Base-by-base conservation (phyloP, 1,140 invertebrate genomes). In the Drosophila miranda region DNA sequence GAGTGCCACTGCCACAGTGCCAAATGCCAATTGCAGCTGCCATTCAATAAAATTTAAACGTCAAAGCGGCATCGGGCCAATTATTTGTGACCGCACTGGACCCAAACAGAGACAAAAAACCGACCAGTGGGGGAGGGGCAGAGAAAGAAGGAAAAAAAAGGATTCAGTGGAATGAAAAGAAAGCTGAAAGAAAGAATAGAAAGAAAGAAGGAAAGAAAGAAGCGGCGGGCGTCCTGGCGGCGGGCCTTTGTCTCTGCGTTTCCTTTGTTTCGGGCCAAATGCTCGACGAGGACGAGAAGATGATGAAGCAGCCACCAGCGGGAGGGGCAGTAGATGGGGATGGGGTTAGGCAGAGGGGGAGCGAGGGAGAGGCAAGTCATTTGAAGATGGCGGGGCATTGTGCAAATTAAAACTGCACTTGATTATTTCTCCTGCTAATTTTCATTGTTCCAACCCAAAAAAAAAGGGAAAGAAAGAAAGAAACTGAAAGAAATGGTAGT, bases 41-140 rank as follows among this genome's bases (percentile, higher is more conserved):
- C 80, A 83, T 83, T 83, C 80, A 84, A 83, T 83, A 83, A 83
- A 83, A 83, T 84, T 78, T 83, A 79, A 83, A 78, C 79, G 75
- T 83, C 71, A 74, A 83, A 84, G 66, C 75, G 75, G 64, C 70
- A 74, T 74, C 70, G 52, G 79, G 70, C 79, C 79, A 83, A 83
- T 83, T 83, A 83, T 84, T 83, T 83, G 79, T 83, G 75, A 83
- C 79, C 79, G 74, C 79, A 83, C 70, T 66, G 79, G 59, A 49
- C 63, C 78, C 57, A 73, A 66, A 41, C 45, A 53, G 48, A 58
- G 23, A 54, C 44, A 56, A 21, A 30, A 48, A 48, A 57, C 43
- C 28, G 44, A 14, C 23, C 34, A 63, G 49, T 14, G 45, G 19
- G 4, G 13, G 9, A 11, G 42, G 16, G 55, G 19, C 7, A 19